These are phyloP conservation scores for Apeltes quadracus DNA, from an alignment of 2,113 vertebrate species.

Conservation along the genomic window DNA sequence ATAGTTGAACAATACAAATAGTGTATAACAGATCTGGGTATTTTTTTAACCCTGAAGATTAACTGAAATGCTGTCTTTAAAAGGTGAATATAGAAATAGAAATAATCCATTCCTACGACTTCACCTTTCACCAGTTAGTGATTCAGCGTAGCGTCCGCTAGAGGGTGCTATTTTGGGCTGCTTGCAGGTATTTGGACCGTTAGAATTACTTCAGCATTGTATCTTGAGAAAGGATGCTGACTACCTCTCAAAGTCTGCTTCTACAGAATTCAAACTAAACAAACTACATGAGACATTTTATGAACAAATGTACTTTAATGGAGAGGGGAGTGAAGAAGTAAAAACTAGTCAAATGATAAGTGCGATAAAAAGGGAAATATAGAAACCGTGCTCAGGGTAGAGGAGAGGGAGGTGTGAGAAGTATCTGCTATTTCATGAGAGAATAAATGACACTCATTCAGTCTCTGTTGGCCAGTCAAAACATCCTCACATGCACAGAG, in stretches of 20 bases:
- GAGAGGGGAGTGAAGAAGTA: background rate
- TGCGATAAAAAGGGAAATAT: background rate
- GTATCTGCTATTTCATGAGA: background rate
- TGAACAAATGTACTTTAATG: background rate
- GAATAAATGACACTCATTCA: constrained; percentile 2
- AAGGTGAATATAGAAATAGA: background rate
- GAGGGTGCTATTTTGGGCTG: too few relatives aligned
- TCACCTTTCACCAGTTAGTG: too few relatives aligned
- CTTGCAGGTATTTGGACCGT: too few relatives aligned
- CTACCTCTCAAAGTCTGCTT: too few relatives aligned
- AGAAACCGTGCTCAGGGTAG: background rate
- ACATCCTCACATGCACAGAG: constrained; percentile 7
- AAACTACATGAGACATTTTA: background rate
- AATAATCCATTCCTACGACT: too few relatives aligned
- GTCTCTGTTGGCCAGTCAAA: constrained; percentile 1
- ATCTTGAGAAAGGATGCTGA: too few relatives aligned
- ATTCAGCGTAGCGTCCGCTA: too few relatives aligned
- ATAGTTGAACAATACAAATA: too few relatives aligned
- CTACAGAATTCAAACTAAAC: too few relatives aligned
- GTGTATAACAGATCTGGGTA: too few relatives aligned
- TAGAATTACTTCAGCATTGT: too few relatives aligned
- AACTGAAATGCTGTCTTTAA: background rate
- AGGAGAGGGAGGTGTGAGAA: background rate
- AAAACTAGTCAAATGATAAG: background rate
- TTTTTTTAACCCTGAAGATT: background rate